Conservation (phyloP, 2,888 invertebrate genomes). For the Eilema sororculum region DNA sequence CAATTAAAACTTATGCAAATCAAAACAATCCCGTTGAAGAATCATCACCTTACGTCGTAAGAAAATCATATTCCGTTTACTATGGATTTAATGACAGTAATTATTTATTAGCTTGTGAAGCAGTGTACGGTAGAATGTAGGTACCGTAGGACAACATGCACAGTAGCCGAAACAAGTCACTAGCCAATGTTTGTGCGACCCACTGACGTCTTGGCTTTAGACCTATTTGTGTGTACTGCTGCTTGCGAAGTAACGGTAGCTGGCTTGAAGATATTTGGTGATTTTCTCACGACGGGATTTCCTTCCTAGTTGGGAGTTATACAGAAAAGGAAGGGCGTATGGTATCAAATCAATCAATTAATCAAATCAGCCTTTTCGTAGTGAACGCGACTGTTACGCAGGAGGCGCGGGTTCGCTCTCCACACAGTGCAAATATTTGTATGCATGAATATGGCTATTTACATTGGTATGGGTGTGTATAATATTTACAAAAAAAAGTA, state of each 20-base stretch:
- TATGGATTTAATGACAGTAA: neutral
- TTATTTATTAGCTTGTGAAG: slow-evolving; percentile 1
- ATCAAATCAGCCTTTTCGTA: no score
- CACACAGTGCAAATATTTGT: no score
- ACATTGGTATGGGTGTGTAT: no score
- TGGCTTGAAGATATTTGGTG: neutral
- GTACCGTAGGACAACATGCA: neutral
- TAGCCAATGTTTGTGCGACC: slow-evolving; percentile 3
- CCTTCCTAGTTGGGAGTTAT: no score
- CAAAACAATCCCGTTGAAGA: neutral
- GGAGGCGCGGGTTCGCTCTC: no score
- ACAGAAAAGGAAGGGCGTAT: no score
- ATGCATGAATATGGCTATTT: no score
- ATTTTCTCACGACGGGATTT: neutral
- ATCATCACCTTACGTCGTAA: neutral
- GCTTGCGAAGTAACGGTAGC: neutral
- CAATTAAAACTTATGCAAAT: neutral
- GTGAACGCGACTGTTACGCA: no score
- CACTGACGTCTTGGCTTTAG: neutral
- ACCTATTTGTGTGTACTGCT: neutral
- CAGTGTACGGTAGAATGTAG: neutral
- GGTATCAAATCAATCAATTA: no score
- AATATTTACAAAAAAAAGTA: no score
- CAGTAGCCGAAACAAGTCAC: neutral
- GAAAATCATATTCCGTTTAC: neutral